Evolutionary conservation across 1,140 invertebrate genomes (phyloP).

Genomic region (Bombus soroeensis): DNA sequence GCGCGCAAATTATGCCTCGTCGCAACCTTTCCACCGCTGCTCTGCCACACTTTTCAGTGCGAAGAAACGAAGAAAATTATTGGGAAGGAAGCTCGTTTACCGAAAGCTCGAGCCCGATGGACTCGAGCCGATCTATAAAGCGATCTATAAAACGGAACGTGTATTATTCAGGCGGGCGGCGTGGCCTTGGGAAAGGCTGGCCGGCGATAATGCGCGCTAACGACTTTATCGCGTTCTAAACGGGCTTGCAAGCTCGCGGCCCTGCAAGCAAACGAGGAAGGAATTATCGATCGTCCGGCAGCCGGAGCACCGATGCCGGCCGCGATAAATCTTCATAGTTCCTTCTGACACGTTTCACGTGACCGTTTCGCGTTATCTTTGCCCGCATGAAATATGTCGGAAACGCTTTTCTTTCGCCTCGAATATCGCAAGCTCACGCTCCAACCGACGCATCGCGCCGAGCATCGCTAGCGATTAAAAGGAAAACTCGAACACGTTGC

Average conservation of each 20-base stretch:
- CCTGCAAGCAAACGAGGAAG: conserved; percentile 66
- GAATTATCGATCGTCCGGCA: conserved; percentile 63
- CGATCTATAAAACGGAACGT: conserved; percentile 18
- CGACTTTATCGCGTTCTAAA: conserved; percentile 70
- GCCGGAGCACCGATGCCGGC: conserved; percentile 58
- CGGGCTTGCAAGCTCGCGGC: conserved; percentile 63
- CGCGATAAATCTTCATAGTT: conserved; percentile 71
- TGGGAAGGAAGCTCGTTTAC: not conserved
- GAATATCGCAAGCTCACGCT: conserved; percentile 66
- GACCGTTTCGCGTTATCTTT: conserved; percentile 67
- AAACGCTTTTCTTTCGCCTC: conserved; percentile 66
- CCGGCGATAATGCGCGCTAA: conserved; percentile 69
- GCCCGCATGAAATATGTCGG: conserved; percentile 67
- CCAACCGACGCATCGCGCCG: conserved; percentile 8
- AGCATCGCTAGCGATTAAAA: not conserved
- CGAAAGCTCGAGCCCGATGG: conserved; percentile 16
- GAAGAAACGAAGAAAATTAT: not conserved
- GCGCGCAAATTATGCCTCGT: conserved; percentile 64
- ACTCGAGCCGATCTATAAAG: conserved; percentile 54
- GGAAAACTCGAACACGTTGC: not conserved
- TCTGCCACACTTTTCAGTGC: not conserved
- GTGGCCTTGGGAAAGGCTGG: conserved; percentile 62
- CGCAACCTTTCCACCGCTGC: not conserved
- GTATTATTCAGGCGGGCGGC: conserved; percentile 61
- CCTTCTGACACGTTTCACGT: conserved; percentile 70